Conservation (phyloP, 2,888 invertebrate genomes). For the Microchrysa polita region DNA sequence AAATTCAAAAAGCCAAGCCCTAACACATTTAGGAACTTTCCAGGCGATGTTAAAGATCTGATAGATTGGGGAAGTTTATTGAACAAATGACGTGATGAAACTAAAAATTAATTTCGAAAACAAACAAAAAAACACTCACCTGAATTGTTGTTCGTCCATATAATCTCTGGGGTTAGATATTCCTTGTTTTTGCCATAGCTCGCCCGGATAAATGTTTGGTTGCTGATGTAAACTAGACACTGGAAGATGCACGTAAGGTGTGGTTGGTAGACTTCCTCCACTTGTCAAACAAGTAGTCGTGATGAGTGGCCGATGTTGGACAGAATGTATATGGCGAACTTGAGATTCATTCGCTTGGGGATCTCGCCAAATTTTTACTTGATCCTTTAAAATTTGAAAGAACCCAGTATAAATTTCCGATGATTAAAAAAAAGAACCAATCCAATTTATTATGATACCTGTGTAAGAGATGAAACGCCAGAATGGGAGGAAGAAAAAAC, state of each 20-base stretch:
- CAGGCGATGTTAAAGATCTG: no score
- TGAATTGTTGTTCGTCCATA: constrained; percentile 37
- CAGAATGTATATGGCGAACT: constrained; percentile 44
- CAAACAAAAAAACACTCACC: constrained; percentile 12
- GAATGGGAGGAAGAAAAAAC: background rate
- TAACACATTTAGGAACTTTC: no score
- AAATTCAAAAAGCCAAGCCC: no score
- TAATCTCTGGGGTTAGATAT: constrained; percentile 27
- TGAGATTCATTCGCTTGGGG: constrained; percentile 45
- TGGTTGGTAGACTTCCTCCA: background rate
- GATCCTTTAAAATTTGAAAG: constrained; percentile 31
- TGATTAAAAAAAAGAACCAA: no score
- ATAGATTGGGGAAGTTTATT: no score
- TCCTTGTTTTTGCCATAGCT: constrained; percentile 41
- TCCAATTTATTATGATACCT: constrained; percentile 17
- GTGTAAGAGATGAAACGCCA: constrained; percentile 35
- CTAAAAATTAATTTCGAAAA: no score
- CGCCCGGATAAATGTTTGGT: constrained; percentile 12
- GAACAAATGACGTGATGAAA: no score
- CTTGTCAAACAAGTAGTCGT: constrained; percentile 31
- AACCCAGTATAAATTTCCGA: no score
- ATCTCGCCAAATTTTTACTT: constrained; percentile 45
- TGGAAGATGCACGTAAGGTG: constrained; percentile 30
- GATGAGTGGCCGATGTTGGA: constrained; percentile 42
- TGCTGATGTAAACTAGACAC: constrained; percentile 31